Percentiles rank a stretch among this genome's conserved stretches.
Evolutionary conservation across 2,888 invertebrate species (phyloP).

Genomic region (Drosophila anomalata): DNA sequence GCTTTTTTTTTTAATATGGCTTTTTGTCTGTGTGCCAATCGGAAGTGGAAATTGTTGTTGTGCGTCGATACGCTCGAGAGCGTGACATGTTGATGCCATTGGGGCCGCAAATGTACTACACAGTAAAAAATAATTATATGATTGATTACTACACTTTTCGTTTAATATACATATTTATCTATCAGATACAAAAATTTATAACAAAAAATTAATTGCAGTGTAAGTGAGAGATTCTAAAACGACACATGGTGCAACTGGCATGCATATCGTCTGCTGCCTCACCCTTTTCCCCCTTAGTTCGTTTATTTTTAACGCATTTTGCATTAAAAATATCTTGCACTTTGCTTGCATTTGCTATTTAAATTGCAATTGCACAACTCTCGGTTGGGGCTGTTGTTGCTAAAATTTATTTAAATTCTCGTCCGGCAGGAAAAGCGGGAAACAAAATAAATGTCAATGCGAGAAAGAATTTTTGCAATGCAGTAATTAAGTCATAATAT

Average conservation of each 20-base stretch:
- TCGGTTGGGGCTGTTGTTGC: constrained; percentile 14
- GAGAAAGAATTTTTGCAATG: constrained; percentile 38
- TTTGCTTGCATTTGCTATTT: constrained; percentile 65
- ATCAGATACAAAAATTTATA: background rate
- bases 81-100: constrained; percentile 45
- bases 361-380: constrained; percentile 51
- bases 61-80: constrained; percentile 63
- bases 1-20: constrained; percentile 16
- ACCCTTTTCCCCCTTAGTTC: background rate
- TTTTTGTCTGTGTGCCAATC: constrained; percentile 28
- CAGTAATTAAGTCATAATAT: constrained; percentile 54
- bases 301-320: constrained; percentile 64
- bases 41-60: constrained; percentile 41
- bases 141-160: background rate
- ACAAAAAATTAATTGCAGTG: background rate
- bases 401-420: constrained; percentile 17
- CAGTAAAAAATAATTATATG: background rate
- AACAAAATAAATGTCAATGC: constrained; percentile 34
- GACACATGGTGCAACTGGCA: constrained; percentile 54
- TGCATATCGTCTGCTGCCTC: constrained; percentile 54
- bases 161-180: background rate
- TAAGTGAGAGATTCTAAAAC: background rate
- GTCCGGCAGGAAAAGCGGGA: constrained; percentile 16
- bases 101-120: constrained; percentile 8
- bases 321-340: constrained; percentile 62